Evolutionary conservation across 2,797 vertebrate species (phyloP).

Genomic region (Lacerta viridis): DNA sequence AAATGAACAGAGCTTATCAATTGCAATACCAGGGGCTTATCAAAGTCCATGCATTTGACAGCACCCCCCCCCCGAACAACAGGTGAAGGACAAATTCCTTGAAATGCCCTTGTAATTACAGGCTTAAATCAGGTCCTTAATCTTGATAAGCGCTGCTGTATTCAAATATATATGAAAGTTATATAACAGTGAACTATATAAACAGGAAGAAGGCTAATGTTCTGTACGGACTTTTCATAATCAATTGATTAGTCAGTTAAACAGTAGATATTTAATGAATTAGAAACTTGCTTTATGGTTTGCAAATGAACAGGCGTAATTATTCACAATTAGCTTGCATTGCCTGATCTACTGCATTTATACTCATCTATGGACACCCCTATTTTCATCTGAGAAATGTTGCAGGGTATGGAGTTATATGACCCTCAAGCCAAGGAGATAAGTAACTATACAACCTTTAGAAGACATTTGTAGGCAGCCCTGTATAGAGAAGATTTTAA

Average conservation of each 20-base stretch:
- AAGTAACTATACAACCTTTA: too few species aligned
- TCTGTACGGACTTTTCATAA: slow-evolving; percentile 2
- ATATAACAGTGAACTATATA: background rate
- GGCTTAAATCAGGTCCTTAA: slow-evolving; percentile 56
- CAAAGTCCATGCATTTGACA: slow-evolving; percentile 26
- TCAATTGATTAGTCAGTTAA: background rate
- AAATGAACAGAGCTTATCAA: background rate
- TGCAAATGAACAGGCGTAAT: background rate
- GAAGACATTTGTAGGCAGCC: too few species aligned
- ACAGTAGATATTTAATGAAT: background rate
- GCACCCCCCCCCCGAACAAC: slow-evolving; percentile 39
- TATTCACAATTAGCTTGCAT: background rate
- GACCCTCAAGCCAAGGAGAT: too few species aligned
- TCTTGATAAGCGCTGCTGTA: slow-evolving; percentile 50
- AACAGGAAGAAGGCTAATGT: background rate
- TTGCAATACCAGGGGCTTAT: background rate
- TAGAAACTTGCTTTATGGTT: background rate
- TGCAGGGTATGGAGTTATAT: too few species aligned
- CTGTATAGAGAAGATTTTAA: too few species aligned
- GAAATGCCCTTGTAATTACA: slow-evolving; percentile 55
- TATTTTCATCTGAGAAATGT: background rate
- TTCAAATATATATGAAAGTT: background rate
- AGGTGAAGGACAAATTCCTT: slow-evolving; percentile 47
- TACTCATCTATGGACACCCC: background rate
- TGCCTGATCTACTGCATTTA: background rate